phyloP scores from a whole-genome alignment of 2,888 invertebrate genomes.

The Tineola bisselliella region DNA sequence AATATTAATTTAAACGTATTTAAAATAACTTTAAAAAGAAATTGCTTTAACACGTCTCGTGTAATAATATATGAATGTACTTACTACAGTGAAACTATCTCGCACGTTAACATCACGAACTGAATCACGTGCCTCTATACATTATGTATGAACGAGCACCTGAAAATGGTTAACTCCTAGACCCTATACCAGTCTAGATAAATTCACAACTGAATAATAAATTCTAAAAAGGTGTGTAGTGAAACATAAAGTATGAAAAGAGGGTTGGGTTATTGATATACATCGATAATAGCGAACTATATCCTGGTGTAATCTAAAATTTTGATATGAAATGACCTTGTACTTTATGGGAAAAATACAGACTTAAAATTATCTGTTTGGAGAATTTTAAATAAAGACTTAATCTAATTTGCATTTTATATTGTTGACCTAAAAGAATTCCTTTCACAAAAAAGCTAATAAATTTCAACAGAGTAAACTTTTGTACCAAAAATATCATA shows the following conservation, averaged over 20 bases:
- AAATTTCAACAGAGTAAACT: neutral
- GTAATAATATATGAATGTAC: neutral
- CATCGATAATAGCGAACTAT: neutral
- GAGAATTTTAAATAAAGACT: neutral
- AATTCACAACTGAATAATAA: slow-evolving; percentile 3
- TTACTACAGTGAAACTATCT: neutral
- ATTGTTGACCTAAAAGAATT: neutral
- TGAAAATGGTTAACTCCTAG: slow-evolving; percentile 3
- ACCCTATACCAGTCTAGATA: neutral
- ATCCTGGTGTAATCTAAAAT: no score
- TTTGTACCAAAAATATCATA: neutral
- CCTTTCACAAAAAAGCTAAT: neutral
- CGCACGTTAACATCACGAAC: neutral
- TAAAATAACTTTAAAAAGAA: neutral
- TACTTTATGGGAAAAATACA: no score
- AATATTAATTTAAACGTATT: neutral
- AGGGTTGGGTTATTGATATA: neutral
- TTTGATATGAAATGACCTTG: no score
- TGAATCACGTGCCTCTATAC: slow-evolving; percentile 21
- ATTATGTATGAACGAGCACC: slow-evolving; percentile 35
- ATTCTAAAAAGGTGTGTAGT: slow-evolving; percentile 3
- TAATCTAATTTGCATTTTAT: neutral
- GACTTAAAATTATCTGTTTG: no score
- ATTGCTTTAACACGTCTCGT: neutral
- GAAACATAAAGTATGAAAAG: neutral